These are phyloP conservation scores for Cyclargus thomasi DNA, from an alignment of 1,140 invertebrate species.

Conservation along the genomic window DNA sequence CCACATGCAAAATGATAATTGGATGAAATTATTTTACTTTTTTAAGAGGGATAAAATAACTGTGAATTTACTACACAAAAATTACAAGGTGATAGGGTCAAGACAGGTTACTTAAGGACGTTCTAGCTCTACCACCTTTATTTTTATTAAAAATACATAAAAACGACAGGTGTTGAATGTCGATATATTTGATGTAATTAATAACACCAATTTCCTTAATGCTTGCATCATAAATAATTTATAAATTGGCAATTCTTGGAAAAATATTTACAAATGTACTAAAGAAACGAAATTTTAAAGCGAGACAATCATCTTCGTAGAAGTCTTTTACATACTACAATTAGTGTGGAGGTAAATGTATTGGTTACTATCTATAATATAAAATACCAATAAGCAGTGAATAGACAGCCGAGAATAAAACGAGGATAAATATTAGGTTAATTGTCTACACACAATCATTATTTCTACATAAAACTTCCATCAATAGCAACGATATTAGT, in stretches of 20 bases:
- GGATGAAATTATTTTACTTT: too few species aligned
- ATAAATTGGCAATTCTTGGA: background rate
- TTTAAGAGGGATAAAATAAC: too few species aligned
- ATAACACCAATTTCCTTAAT: background rate
- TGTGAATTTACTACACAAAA: too few species aligned
- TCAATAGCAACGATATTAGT: background rate
- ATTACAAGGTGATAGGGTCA: slow-evolving; percentile 1
- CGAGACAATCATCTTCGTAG: too few species aligned
- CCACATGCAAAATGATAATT: too few species aligned
- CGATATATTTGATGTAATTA: background rate
- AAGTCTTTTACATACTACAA: too few species aligned
- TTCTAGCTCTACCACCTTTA: background rate
- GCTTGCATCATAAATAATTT: background rate
- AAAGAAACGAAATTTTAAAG: too few species aligned
- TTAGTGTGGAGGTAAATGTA: background rate
- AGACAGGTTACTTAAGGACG: background rate
- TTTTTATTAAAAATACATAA: background rate
- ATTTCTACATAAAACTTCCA: slow-evolving; percentile 1
- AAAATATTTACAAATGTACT: background rate
- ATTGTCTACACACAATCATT: background rate
- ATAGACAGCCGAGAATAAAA: background rate
- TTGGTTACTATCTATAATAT: background rate
- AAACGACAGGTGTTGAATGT: background rate
- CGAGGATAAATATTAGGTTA: slow-evolving; percentile 3
- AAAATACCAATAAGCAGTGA: background rate